These are phyloP conservation scores for Proctacanthus coquilletti DNA, from an alignment of 1,140 invertebrate genomes.

Conservation along the genomic window DNA sequence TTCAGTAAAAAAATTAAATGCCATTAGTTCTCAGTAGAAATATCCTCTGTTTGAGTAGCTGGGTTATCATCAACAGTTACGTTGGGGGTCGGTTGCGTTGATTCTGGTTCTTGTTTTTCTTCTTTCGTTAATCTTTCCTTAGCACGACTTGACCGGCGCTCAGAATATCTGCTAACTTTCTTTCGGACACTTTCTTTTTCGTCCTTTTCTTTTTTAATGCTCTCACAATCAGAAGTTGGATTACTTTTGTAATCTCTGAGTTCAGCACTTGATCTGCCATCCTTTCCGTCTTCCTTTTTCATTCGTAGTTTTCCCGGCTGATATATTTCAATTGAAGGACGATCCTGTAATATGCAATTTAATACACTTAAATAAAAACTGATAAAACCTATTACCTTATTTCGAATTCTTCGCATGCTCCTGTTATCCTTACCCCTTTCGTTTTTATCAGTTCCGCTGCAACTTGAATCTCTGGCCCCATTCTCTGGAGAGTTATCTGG, in stretches of 20 bases:
- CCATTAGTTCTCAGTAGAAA: too few species aligned
- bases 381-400: constrained; percentile 24
- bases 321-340: constrained; percentile 26
- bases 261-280: constrained; percentile 10
- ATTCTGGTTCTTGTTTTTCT: too few species aligned
- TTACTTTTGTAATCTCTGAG: constrained; percentile 1
- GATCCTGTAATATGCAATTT: constrained; percentile 18
- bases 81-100: too few species aligned
- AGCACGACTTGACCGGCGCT: constrained; percentile 11
- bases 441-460: constrained; percentile 6
- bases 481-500: too few species aligned
- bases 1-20: too few species aligned
- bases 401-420: constrained; percentile 31
- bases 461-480: too few species aligned
- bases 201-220: constrained; percentile 2
- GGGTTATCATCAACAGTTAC: too few species aligned
- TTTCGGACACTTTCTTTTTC: constrained; percentile 7
- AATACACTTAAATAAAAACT: background rate
- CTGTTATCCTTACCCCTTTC: constrained; percentile 11
- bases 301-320: constrained; percentile 19
- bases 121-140: background rate
- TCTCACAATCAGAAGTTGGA: background rate
- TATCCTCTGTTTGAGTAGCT: too few species aligned
- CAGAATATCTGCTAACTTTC: constrained; percentile 29
- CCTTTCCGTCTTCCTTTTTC: constrained; percentile 2